Percentiles rank a stretch among this genome's conserved stretches.
These are phyloP conservation scores for Ranitomeya imitator DNA, from an alignment of 2,113 vertebrate genomes.

Conservation along the genomic window DNA sequence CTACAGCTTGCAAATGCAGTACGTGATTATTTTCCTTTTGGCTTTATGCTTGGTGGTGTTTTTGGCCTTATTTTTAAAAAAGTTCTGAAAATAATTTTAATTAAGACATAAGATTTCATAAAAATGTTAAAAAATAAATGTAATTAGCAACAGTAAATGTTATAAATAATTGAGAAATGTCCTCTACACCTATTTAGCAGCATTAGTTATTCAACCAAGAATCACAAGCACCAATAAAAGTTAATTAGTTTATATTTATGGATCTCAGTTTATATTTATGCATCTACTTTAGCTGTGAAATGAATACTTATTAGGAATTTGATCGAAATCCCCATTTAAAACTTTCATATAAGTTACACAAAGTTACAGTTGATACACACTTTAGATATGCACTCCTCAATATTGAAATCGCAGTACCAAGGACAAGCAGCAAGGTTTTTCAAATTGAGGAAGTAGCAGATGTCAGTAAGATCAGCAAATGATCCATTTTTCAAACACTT, in stretches of 20 bases:
- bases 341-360: not conserved
- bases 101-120: conserved; percentile 15
- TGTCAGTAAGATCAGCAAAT: too few relatives aligned
- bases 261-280: not conserved
- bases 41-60: conserved; percentile 8
- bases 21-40: not conserved
- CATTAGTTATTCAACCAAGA: conserved; percentile 36
- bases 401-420: too few relatives aligned
- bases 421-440: too few relatives aligned
- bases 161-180: conserved; percentile 33
- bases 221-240: conserved; percentile 15
- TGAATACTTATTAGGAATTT: not conserved
- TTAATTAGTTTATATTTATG: conserved; percentile 29
- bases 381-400: too few relatives aligned
- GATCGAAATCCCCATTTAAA: not conserved
- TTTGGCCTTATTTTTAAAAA: not conserved
- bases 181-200: not conserved
- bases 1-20: not conserved
- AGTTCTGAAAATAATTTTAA: conserved; percentile 24
- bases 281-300: not conserved
- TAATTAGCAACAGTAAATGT: conserved; percentile 17
- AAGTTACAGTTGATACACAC: not conserved
- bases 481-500: too few relatives aligned
- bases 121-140: conserved; percentile 14
- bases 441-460: too few relatives aligned